Percentiles rank a stretch among this genome's conserved stretches.
Conservation (phyloP, 2,797 vertebrate species). For the Oreortyx pictus region DNA sequence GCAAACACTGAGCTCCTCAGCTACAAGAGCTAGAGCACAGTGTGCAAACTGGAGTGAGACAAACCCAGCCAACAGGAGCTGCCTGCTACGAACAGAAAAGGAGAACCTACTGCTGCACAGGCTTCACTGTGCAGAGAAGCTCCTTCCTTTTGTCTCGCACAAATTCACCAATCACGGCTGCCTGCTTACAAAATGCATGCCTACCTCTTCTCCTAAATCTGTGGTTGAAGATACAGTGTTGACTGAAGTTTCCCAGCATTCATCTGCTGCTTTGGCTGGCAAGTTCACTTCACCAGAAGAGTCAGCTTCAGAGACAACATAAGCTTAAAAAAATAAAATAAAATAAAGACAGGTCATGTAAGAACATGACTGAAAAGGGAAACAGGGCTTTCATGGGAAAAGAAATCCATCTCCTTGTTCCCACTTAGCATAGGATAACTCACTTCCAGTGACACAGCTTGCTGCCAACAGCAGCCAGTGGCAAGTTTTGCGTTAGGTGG, state of each 20-base stretch:
- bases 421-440: background rate
- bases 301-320: no score
- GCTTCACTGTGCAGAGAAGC: background rate
- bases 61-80: background rate
- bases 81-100: background rate
- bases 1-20: background rate
- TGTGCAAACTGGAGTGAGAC: background rate
- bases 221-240: slow-evolving; percentile 36
- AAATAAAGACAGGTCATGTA: background rate
- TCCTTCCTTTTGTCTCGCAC: background rate
- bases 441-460: background rate
- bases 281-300: slow-evolving; percentile 49
- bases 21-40: background rate
- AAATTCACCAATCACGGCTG: background rate
- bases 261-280: slow-evolving; percentile 20
- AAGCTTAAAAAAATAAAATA: slow-evolving; percentile 30
- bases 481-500: background rate
- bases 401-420: background rate
- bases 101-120: background rate
- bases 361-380: background rate
- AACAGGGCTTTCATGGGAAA: background rate
- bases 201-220: slow-evolving; percentile 70
- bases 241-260: slow-evolving; percentile 7
- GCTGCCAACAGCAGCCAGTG: background rate
- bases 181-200: background rate